These are phyloP conservation scores for Xiphias gladius DNA, from an alignment of 2,113 vertebrate genomes.

Conservation along the genomic window DNA sequence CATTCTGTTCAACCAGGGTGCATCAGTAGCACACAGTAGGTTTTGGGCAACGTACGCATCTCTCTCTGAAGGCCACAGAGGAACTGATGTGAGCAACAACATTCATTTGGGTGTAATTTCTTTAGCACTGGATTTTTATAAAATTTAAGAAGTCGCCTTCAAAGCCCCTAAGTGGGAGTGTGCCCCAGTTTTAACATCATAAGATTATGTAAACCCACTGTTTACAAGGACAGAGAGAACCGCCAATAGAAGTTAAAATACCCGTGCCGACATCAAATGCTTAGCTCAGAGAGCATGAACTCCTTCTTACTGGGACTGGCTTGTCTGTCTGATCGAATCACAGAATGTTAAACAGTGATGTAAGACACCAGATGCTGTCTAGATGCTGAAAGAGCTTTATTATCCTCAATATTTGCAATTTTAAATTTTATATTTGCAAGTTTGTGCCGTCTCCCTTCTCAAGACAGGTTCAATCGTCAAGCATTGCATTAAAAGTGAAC, in stretches of 20 bases:
- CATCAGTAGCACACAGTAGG: background rate
- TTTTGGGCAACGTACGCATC: background rate
- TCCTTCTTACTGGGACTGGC: conserved; percentile 26
- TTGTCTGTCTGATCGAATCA: conserved; percentile 32
- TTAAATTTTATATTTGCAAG: too few relatives aligned
- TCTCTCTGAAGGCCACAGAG: conserved; percentile 13
- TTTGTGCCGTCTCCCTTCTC: background rate
- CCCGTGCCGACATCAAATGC: conserved; percentile 30
- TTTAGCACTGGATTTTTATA: background rate
- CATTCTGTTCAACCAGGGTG: background rate
- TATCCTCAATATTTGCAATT: background rate
- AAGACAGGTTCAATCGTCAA: too few relatives aligned
- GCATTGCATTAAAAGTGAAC: conserved; percentile 13
- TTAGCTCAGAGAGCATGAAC: conserved; percentile 49
- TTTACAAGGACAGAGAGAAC: conserved; percentile 41
- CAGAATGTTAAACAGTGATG: conserved; percentile 6
- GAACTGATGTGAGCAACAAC: background rate
- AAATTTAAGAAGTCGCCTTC: conserved; percentile 24
- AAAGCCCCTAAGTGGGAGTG: conserved; percentile 29
- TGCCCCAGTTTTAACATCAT: conserved; percentile 64
- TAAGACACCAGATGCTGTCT: conserved; percentile 29
- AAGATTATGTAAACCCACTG: conserved; percentile 67
- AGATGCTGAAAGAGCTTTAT: conserved; percentile 6
- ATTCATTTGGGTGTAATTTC: conserved; percentile 12
- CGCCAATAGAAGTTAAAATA: conserved; percentile 51